Evolutionary conservation across 2,888 invertebrate genomes (phyloP), one percentile per base, ranked within the genome.

Genomic region (Folsomia manolachei): DNA sequence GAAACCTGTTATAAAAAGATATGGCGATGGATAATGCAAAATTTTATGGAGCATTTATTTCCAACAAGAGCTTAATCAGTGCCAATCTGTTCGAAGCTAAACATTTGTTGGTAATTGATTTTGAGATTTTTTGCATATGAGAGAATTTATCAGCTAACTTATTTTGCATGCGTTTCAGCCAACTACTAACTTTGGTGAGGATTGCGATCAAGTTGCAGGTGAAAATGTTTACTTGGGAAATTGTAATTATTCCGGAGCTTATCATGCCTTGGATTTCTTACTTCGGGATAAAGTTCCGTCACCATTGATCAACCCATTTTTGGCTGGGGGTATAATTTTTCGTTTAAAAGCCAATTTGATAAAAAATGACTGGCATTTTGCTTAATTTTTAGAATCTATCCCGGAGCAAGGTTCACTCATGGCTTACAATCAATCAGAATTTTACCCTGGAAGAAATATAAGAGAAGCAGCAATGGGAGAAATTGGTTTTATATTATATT

Each of bases 91-190:
- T 69, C 2, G 24, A 53, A 2, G 78, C 78, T 1, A 71, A 70
- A 11, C 78, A 79, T 73, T 64, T 78, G 19, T 76, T 78, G 63
- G 79, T 79, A 73, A n/a, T n/a, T n/a, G n/a, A n/a, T n/a, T n/a
- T n/a, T n/a, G n/a, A n/a, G n/a, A n/a, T n/a, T n/a, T 75, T 69
- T 27, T 63, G 21, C 18, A 65, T 65, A 51, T 70, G 53, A 25
- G 19, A 2, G 19, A 67, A 69, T 24, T 19, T 26, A 11, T 14
- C 51, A 56, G 26, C 21, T 18, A 53, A 19, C 23, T 68, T 68
- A 2, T 62, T 24, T 62, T 25, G 61, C 7, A 1, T 63, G 9
- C 61, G 27, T 62, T 67, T 4, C 27, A 77, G 78, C 79, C 79
- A 19, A 79, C 78, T 9, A 69, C 68, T 4, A 70, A 71, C 67